Conservation (phyloP, 2,113 vertebrate species). For the Camelus bactrianus region DNA sequence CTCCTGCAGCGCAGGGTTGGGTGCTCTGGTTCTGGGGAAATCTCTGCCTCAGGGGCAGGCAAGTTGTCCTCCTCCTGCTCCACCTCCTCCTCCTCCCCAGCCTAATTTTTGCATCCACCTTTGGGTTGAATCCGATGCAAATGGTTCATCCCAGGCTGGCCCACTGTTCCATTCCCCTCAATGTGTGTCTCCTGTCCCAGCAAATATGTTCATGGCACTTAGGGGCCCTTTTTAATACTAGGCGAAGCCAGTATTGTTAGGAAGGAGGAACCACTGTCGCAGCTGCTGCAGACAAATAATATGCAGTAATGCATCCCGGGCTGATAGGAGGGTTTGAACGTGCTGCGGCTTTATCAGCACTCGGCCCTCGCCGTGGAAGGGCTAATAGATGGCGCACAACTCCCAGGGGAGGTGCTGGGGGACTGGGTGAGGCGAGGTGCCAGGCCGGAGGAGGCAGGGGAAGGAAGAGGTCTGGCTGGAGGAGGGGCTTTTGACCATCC, state of each 20-base stretch:
- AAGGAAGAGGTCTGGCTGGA: background rate
- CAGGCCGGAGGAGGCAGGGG: background rate
- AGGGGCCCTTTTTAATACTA: slow-evolving; percentile 24
- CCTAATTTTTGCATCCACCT: background rate
- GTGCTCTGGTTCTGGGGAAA: background rate
- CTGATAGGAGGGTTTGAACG: background rate
- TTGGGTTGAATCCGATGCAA: background rate
- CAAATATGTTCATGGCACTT: slow-evolving; percentile 4
- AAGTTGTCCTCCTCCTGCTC: accelerated
- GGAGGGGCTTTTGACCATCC: background rate
- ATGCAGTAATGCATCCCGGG: background rate
- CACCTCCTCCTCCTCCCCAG: accelerated
- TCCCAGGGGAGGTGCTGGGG: background rate
- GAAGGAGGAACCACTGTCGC: background rate
- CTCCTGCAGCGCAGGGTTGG: background rate
- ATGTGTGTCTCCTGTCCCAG: background rate
- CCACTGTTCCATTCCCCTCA: background rate
- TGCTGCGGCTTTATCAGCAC: background rate
- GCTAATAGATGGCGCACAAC: background rate
- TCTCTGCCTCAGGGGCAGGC: background rate
- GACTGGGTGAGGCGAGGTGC: no score
- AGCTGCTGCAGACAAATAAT: slow-evolving; percentile 29
- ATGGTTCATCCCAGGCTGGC: background rate
- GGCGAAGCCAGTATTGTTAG: background rate
- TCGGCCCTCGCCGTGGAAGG: background rate